A percentile compares a stretch with the other conserved stretches of the same genome.
phyloP scores from a whole-genome alignment of 2,888 invertebrate species.

The Eremobia ochroleuca region DNA sequence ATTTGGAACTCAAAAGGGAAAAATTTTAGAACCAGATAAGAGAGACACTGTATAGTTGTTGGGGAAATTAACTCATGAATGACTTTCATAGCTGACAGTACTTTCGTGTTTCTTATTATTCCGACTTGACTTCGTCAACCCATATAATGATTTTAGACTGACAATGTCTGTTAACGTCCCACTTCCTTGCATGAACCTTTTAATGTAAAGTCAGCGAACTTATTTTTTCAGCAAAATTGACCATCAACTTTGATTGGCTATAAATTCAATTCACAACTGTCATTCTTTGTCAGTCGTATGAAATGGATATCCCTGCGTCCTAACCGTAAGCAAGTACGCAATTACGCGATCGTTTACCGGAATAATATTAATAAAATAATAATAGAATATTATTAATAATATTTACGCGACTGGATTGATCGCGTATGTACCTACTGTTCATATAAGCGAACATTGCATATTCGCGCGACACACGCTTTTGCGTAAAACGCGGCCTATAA shows the following conservation, averaged over 20 bases:
- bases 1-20: slow-evolving; percentile 12
- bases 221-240: neutral
- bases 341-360: no score
- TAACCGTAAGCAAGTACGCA: neutral
- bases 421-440: neutral
- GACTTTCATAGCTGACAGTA: neutral
- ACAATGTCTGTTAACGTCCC: neutral
- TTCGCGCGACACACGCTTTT: neutral
- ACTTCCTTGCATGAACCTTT: neutral
- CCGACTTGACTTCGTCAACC: neutral
- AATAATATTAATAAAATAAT: no score
- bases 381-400: no score
- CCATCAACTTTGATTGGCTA: neutral
- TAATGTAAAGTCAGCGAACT: neutral
- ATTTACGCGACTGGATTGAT: no score
- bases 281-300: neutral
- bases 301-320: neutral
- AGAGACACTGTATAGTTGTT: neutral
- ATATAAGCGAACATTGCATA: neutral
- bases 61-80: neutral
- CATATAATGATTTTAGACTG: neutral
- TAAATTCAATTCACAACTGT: neutral
- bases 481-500: neutral
- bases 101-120: neutral
- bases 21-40: no score